Evolutionary conservation across 2,797 vertebrate genomes (phyloP).

Genomic region (Tapirus indicus): DNA sequence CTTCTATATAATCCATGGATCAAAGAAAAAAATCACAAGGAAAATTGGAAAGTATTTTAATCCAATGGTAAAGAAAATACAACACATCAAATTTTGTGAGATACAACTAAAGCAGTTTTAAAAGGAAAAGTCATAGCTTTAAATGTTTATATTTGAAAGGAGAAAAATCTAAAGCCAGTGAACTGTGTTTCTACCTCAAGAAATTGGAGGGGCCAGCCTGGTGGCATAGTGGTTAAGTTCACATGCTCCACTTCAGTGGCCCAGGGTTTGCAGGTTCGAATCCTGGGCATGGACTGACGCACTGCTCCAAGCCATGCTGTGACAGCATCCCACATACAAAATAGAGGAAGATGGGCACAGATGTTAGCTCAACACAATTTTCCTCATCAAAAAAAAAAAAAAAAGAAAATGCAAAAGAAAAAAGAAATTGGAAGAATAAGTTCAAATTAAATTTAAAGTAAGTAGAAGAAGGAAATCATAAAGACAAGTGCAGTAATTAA

Average conservation of each 20-base stretch:
- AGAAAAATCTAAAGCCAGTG: neutral
- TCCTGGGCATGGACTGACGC: no score
- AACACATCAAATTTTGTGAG: neutral
- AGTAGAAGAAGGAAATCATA: neutral
- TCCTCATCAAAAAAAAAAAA: neutral
- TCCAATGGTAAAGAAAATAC: neutral
- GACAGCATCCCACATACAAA: no score
- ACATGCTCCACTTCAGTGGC: no score
- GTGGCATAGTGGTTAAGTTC: no score
- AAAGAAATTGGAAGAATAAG: neutral
- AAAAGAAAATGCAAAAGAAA: no score
- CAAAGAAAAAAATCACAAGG: neutral
- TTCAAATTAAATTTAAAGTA: neutral
- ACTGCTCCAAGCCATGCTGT: no score
- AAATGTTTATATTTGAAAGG: constrained; percentile 7
- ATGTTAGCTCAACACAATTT: no score
- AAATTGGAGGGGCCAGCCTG: neutral
- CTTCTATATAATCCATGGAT: neutral
- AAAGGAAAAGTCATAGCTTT: neutral
- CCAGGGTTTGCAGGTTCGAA: no score
- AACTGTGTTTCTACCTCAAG: neutral
- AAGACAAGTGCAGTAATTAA: neutral
- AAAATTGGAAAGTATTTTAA: constrained; percentile 20
- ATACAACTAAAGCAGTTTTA: neutral
- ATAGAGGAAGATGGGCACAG: no score